Conservation (phyloP, 2,113 vertebrate genomes). For the Oryzias curvinotus region DNA sequence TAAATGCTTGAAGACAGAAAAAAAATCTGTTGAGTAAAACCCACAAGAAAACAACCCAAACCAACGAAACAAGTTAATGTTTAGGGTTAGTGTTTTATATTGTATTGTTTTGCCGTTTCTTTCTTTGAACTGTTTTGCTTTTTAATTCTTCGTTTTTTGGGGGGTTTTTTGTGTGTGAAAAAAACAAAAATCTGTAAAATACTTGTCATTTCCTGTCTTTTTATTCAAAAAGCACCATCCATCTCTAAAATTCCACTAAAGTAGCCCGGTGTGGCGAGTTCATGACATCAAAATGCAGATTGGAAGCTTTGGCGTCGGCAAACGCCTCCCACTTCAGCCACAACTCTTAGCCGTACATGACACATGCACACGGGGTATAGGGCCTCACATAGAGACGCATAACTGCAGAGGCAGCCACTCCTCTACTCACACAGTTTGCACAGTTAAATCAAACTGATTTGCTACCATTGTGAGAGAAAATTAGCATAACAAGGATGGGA, state of each 20-base stretch:
- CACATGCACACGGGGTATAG: constrained; percentile 11
- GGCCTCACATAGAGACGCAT: constrained; percentile 39
- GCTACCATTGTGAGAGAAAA: constrained; percentile 71
- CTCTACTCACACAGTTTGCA: constrained; percentile 67
- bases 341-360: constrained; percentile 48
- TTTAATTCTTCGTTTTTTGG: no score
- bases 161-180: no score
- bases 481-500: constrained; percentile 78
- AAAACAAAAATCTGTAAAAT: constrained; percentile 10
- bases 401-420: constrained; percentile 50
- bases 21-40: no score
- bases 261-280: constrained; percentile 66
- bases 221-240: constrained; percentile 66
- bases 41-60: no score
- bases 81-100: no score
- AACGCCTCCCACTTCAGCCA: constrained; percentile 61
- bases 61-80: no score
- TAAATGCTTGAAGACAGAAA: no score
- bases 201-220: constrained; percentile 55
- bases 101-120: no score
- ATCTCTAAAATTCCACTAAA: constrained; percentile 62
- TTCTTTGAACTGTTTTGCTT: no score
- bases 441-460: constrained; percentile 79
- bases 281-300: constrained; percentile 77
- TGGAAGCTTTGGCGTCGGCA: constrained; percentile 63